Evolutionary conservation across 2,888 invertebrate species (phyloP), one percentile per base, ranked within the genome.

Genomic region (Cyaniris semiargus): DNA sequence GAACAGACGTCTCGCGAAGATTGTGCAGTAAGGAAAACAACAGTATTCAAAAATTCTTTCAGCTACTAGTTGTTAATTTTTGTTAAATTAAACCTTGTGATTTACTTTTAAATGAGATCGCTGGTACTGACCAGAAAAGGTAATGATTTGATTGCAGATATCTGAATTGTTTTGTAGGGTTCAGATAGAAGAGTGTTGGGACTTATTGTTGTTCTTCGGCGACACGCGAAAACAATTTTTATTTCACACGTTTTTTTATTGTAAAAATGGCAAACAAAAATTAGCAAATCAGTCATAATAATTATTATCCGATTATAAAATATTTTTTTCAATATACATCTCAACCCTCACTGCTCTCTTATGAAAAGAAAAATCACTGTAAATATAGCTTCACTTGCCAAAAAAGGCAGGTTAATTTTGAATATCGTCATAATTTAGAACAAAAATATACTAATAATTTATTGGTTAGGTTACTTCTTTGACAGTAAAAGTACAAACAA

Each of bases 391-490:
- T 27, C 5, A 66, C 66, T 66, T 66, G 66, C 66, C 66, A 66
- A 15, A 66, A 66, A 66, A 31, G 66, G 66, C 66, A 87, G 87
- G 74, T 60, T 75, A 34, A 80, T 78, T 53, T 79, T 86, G 83
- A 85, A 86, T 86, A 87, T 87, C 87, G 88, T 88, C 88, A 87
- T 88, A 88, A 85, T 83, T 85, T 90, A 89, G 90, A 90, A 89
- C 88, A 88, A 89, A 53, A 85, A 86, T 89, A 87, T 74, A 74
- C 74, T 27, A 74, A 84, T 87, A 86, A 86, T 87, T 87, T 87
- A 88, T 88, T 81, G 81, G 86, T 88, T 88, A 90, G 88, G 86
- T 90, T 89, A 89, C 86, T 87, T 87, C 87, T 87, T 76, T 34
- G 70, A 76, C 38, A 34, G 70, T 76, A 34, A 78, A 77, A 80